Evolutionary conservation across 2,797 vertebrate species (phyloP).

Genomic region (Triplophysa bombifrons): DNA sequence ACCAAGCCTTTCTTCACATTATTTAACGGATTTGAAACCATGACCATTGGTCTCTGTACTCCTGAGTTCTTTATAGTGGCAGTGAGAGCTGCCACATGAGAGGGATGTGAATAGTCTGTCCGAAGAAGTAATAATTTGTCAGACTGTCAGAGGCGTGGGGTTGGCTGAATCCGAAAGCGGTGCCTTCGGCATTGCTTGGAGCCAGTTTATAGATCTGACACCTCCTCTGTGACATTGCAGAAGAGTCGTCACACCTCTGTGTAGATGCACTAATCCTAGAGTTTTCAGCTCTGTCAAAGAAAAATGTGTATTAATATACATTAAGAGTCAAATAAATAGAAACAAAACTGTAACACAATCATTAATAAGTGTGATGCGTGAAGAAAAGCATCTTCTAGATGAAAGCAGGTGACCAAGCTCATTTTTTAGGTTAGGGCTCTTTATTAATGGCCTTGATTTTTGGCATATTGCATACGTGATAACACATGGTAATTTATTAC

Average conservation of each 20-base stretch:
- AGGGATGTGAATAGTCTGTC: constrained; percentile 28
- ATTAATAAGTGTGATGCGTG: background rate
- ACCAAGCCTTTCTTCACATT: background rate
- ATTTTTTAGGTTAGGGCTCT: background rate
- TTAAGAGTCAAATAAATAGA: background rate
- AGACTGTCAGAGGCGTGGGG: constrained; percentile 37
- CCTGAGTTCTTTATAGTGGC: background rate
- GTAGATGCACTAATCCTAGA: constrained; percentile 39
- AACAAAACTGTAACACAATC: background rate
- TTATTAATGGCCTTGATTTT: background rate
- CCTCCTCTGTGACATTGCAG: constrained; percentile 32
- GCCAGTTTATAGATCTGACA: constrained; percentile 49
- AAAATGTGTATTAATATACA: no score
- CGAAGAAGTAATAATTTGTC: constrained; percentile 36
- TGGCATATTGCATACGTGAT: constrained; percentile 1
- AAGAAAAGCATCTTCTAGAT: background rate
- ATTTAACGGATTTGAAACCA: background rate
- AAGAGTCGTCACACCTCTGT: constrained; percentile 33
- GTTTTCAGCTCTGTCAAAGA: background rate
- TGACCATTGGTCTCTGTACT: constrained; percentile 12
- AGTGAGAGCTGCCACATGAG: background rate
- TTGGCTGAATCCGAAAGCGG: constrained; percentile 34
- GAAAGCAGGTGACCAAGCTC: background rate
- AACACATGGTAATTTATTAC: background rate
- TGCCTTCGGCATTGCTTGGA: constrained; percentile 53